These are phyloP conservation scores for Micronycteris hirsuta DNA, from an alignment of 2,113 vertebrate genomes.

Conservation along the genomic window DNA sequence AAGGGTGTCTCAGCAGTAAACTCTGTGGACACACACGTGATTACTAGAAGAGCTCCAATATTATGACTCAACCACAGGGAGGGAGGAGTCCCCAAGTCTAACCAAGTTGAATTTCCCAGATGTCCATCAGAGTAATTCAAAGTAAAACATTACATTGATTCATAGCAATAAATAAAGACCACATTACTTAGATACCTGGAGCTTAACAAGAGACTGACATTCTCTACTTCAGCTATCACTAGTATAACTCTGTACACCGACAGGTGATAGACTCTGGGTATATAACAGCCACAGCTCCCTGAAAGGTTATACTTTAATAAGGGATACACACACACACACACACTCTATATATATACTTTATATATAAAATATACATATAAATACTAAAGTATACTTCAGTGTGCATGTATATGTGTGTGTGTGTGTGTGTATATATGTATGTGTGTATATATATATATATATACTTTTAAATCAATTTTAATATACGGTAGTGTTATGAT, in stretches of 20 bases:
- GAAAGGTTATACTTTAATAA: background rate
- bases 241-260: background rate
- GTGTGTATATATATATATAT: too few species aligned
- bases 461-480: background rate
- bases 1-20: background rate
- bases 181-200: background rate
- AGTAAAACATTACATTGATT: background rate
- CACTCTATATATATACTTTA: background rate
- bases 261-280: background rate
- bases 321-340: background rate
- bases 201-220: background rate
- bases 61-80: background rate
- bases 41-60: background rate
- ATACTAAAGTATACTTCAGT: too few species aligned
- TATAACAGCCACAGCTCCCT: background rate
- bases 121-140: background rate
- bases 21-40: background rate
- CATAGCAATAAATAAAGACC: background rate
- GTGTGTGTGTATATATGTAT: too few species aligned
- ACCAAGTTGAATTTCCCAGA: background rate
- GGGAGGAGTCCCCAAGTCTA: background rate
- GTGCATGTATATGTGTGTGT: too few species aligned
- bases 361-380: background rate
- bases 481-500: background rate
- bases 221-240: background rate